phyloP scores from a whole-genome alignment of 2,113 vertebrate genomes.

The Mohoua ochrocephala region DNA sequence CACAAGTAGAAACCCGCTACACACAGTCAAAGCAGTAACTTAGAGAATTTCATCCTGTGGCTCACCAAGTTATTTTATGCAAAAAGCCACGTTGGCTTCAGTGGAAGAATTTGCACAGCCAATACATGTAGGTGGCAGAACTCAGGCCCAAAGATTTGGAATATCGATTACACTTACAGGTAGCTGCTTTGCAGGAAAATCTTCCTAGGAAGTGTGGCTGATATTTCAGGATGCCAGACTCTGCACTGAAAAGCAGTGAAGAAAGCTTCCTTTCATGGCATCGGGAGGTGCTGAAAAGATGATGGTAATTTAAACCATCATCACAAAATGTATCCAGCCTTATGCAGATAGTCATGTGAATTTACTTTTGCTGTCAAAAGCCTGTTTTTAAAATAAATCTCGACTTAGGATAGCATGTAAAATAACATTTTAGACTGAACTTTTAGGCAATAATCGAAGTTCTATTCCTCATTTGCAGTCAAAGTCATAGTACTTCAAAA shows the following conservation, averaged over 20 bases:
- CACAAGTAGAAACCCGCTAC: too few relatives aligned
- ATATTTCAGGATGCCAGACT: neutral
- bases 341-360: constrained; percentile 17
- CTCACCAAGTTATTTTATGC: neutral
- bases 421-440: neutral
- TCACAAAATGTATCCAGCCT: constrained; percentile 4
- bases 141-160: neutral
- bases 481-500: neutral
- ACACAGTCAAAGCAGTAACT: neutral
- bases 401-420: neutral
- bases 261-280: constrained; percentile 41
- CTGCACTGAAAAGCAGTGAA: neutral
- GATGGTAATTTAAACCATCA: constrained; percentile 36
- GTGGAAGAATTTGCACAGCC: neutral
- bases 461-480: neutral
- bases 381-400: constrained; percentile 29
- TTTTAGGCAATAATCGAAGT: neutral
- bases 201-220: neutral
- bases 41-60: neutral
- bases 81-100: neutral
- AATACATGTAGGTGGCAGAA: neutral
- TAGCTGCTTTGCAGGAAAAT: neutral
- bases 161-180: neutral
- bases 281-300: neutral
- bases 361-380: constrained; percentile 48